phyloP scores from a whole-genome alignment of 2,888 invertebrate species.

The Drosophila cognata region DNA sequence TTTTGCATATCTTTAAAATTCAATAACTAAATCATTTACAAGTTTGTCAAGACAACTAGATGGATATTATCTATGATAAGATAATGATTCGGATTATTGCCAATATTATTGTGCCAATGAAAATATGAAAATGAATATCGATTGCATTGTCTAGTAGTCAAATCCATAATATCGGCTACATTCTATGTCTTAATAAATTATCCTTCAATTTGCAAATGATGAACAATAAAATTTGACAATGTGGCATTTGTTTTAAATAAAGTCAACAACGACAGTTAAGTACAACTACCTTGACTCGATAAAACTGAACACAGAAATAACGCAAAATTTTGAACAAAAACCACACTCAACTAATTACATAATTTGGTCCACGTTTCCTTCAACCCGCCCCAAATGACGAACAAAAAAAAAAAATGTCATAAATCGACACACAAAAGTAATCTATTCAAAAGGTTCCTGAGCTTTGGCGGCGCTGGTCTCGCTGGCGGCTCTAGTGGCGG shows the following conservation, averaged over 20 bases:
- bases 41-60: not conserved
- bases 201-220: not conserved
- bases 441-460: slow-evolving; percentile 84
- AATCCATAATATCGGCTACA: not conserved
- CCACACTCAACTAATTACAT: slow-evolving; percentile 57
- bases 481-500: slow-evolving; percentile 81
- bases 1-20: not conserved
- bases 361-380: slow-evolving; percentile 38
- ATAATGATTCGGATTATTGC: not conserved
- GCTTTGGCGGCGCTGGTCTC: slow-evolving; percentile 85
- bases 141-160: not conserved
- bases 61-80: not conserved
- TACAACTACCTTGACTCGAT: not conserved
- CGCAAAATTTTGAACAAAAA: slow-evolving; percentile 14
- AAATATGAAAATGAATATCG: not conserved
- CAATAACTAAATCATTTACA: no score
- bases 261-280: not conserved
- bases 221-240: not conserved
- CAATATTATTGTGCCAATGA: not conserved
- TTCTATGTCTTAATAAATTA: not conserved
- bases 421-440: slow-evolving; percentile 66
- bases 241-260: not conserved
- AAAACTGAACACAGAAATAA: slow-evolving; percentile 23
- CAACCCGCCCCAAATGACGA: slow-evolving; percentile 5
- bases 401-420: slow-evolving; percentile 6